phyloP scores from a whole-genome alignment of 2,888 invertebrate genomes.

The Chloroclysta siterata region DNA sequence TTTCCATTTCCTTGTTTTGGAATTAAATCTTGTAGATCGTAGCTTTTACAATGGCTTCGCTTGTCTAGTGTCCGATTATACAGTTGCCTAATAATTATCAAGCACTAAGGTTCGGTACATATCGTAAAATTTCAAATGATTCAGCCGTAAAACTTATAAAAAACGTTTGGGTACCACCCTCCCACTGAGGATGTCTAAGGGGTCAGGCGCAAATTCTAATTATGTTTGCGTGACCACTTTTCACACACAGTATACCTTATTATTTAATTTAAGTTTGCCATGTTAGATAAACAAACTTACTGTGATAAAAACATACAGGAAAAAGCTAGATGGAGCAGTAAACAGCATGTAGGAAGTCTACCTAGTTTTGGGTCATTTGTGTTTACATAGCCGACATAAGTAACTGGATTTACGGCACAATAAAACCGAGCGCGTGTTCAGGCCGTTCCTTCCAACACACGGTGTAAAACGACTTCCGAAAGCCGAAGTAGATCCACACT shows the following conservation, averaged over 20 bases:
- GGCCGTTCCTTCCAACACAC: conserved; percentile 35
- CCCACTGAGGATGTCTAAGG: too few relatives aligned
- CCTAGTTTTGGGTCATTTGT: conserved; percentile 52
- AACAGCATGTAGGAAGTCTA: conserved; percentile 29
- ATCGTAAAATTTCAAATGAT: too few relatives aligned
- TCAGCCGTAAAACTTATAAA: too few relatives aligned
- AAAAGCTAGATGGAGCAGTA: conserved; percentile 8
- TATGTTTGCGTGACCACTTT: too few relatives aligned
- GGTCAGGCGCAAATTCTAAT: too few relatives aligned
- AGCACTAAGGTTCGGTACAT: too few relatives aligned
- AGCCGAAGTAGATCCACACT: neutral
- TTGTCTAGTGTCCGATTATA: neutral
- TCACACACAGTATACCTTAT: too few relatives aligned
- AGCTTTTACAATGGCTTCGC: neutral
- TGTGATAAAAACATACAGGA: neutral
- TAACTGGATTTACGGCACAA: conserved; percentile 64
- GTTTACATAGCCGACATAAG: conserved; percentile 52
- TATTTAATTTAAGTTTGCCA: too few relatives aligned
- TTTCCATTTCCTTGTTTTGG: neutral
- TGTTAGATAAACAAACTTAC: too few relatives aligned
- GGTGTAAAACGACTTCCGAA: neutral
- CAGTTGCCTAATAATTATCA: too few relatives aligned
- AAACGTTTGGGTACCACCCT: too few relatives aligned
- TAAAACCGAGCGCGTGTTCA: conserved; percentile 59
- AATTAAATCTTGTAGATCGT: neutral